Evolutionary conservation across 2,888 invertebrate species (phyloP), one percentile per base, ranked within the genome.

Genomic region (Eurois occulta): DNA sequence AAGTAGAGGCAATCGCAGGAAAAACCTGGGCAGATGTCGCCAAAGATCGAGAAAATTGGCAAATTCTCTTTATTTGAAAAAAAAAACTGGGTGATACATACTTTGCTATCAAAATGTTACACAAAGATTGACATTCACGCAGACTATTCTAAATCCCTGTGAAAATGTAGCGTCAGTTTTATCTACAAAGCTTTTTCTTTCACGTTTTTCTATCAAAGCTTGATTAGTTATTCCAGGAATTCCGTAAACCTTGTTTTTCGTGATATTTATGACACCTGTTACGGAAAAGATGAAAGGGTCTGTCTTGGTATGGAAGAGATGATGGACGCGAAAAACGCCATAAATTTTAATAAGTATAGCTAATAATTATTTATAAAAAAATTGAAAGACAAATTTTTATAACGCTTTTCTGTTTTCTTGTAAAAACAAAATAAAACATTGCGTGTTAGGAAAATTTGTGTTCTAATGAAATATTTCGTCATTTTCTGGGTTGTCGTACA

Each of bases 381-480:
- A 60, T 16, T 58, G 28, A 7, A 28, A 58, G 16, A 60, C 21
- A 10, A 32, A 18, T 2, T 1, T 60, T 32, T 3, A 32, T 18
- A 60, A 32, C 8, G 32, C 8, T 32, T 60, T 60, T 60, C 32
- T 60, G 10, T 18, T 18, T 41, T 28, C n/a, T 1, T 28, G 7
- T 10, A 6, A 24, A 66, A 74, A 73, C 62, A 72, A 65, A 83
- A 72, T n/a, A 68, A 71, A 52, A 18, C 35, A n/a, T 41, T 32
- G n/a, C 60, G 18, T 48, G 24, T 69, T 43, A 73, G 52, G 21
- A 52, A 46, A 83, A 76, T 73, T 46, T 55, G 73, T 55, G 41
- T 69, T 65, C 13, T 48, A 65, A 41, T 32, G 65, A 69, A 76
- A 80, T 65, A 55, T 73, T 75, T 72, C 38, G 11, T 72, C 18